Percentiles rank a stretch among this genome's conserved stretches.
Evolutionary conservation across 2,113 vertebrate species (phyloP).

Genomic region (Rhinoderma darwinii): DNA sequence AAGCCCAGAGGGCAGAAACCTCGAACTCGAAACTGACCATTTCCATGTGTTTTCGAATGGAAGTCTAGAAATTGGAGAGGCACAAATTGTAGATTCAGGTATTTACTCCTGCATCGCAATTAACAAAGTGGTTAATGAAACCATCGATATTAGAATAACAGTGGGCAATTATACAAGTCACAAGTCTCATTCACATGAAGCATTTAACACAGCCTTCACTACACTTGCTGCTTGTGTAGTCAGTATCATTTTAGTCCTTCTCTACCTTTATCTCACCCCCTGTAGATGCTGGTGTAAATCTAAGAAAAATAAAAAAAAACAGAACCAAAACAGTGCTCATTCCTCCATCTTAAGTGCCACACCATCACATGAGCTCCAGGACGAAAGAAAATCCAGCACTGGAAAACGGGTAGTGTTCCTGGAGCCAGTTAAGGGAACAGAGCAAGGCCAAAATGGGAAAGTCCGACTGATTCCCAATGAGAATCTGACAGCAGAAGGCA

Average conservation of each 20-base stretch:
- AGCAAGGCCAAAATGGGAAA: constrained; percentile 72
- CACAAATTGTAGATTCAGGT: constrained; percentile 76
- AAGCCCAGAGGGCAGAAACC: constrained; percentile 71
- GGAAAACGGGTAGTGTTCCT: constrained; percentile 85
- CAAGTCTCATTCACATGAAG: constrained; percentile 71
- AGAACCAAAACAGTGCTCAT: constrained; percentile 68
- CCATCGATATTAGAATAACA: constrained; percentile 74
- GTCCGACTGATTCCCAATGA: constrained; percentile 71
- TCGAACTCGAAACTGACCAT: constrained; percentile 68
- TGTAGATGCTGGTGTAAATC: constrained; percentile 75
- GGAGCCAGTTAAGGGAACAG: constrained; percentile 75
- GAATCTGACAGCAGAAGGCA: constrained; percentile 75
- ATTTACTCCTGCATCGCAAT: constrained; percentile 77
- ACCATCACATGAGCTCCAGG: constrained; percentile 67
- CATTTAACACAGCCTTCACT: constrained; percentile 87
- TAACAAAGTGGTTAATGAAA: constrained; percentile 71
- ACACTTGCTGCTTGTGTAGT: constrained; percentile 85
- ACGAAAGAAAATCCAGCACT: constrained; percentile 72
- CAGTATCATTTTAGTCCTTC: constrained; percentile 84
- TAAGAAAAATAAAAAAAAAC: constrained; percentile 68
- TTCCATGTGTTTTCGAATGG: constrained; percentile 77
- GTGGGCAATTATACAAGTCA: constrained; percentile 77
- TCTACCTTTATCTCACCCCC: constrained; percentile 87
- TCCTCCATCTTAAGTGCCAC: constrained; percentile 70
- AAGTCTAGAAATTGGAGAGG: constrained; percentile 78